Conservation (phyloP, 2,113 vertebrate genomes). For the Delphinapterus leucas region DNA sequence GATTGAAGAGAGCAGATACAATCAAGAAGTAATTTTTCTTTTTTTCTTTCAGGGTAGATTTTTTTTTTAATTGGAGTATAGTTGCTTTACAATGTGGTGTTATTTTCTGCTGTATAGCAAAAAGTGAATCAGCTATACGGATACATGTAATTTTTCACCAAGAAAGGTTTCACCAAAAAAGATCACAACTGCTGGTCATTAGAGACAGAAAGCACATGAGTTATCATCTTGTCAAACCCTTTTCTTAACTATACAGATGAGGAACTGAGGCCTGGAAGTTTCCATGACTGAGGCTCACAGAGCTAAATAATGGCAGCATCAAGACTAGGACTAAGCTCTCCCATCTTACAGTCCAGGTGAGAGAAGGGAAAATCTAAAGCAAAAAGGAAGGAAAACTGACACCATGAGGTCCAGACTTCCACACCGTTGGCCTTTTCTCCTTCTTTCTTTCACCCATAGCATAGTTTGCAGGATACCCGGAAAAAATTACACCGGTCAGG, state of each 20-base stretch:
- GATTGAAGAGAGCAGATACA: conserved; percentile 19
- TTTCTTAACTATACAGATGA: conserved; percentile 41
- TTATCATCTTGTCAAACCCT: neutral
- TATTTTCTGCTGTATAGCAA: too few relatives aligned
- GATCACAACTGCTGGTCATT: neutral
- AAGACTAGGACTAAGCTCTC: neutral
- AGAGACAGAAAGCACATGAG: neutral
- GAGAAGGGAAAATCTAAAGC: neutral
- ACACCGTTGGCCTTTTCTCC: neutral
- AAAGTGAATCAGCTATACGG: too few relatives aligned
- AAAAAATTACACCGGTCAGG: neutral
- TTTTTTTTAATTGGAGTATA: too few relatives aligned
- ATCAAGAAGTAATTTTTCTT: conserved; percentile 37
- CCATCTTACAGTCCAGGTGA: neutral
- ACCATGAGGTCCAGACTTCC: neutral
- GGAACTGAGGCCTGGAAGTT: conserved; percentile 16
- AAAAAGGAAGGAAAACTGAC: conserved; percentile 23
- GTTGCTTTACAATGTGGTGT: too few relatives aligned
- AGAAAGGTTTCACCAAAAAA: conserved; percentile 24
- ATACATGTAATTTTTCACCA: neutral
- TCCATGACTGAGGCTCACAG: neutral
- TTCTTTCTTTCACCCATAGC: neutral
- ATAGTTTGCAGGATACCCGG: conserved; percentile 22
- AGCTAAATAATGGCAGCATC: neutral
- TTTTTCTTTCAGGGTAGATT: too few relatives aligned